Conservation (phyloP, 2,888 invertebrate species). For the Thera britannica region DNA sequence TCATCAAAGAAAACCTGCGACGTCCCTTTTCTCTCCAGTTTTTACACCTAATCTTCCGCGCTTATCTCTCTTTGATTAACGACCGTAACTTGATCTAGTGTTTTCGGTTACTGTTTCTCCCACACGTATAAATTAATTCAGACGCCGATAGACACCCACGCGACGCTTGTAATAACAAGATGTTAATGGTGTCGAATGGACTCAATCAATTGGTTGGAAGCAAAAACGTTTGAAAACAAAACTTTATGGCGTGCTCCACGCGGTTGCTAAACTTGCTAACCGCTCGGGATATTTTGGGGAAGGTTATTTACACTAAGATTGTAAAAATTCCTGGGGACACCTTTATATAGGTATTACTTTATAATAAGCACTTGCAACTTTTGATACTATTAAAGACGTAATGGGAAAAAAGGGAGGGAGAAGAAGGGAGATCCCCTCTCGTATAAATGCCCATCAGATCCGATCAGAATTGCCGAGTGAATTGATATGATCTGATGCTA, state of each 20-base stretch:
- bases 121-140: slow-evolving; percentile 66
- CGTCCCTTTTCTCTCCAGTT: slow-evolving; percentile 56
- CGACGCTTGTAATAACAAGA: slow-evolving; percentile 56
- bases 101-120: slow-evolving; percentile 58
- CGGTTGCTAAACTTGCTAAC: not conserved
- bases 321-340: no score
- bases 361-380: no score
- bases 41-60: slow-evolving; percentile 59
- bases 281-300: not conserved
- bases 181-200: slow-evolving; percentile 60
- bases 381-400: no score
- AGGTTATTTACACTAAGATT: not conserved
- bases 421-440: not conserved
- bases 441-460: slow-evolving; percentile 17
- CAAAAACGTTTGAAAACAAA: slow-evolving; percentile 43
- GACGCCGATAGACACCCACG: slow-evolving; percentile 55
- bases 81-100: slow-evolving; percentile 69
- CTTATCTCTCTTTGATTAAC: slow-evolving; percentile 70
- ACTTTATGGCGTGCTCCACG: not conserved
- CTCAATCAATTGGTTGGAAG: slow-evolving; percentile 52
- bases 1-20: slow-evolving; percentile 40
- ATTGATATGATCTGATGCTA: slow-evolving; percentile 30
- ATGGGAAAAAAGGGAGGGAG: no score
- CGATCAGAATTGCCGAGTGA: slow-evolving; percentile 27
- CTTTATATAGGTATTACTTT: no score